phyloP scores from a whole-genome alignment of 2,797 vertebrate genomes.

The Sardinella longiceps region DNA sequence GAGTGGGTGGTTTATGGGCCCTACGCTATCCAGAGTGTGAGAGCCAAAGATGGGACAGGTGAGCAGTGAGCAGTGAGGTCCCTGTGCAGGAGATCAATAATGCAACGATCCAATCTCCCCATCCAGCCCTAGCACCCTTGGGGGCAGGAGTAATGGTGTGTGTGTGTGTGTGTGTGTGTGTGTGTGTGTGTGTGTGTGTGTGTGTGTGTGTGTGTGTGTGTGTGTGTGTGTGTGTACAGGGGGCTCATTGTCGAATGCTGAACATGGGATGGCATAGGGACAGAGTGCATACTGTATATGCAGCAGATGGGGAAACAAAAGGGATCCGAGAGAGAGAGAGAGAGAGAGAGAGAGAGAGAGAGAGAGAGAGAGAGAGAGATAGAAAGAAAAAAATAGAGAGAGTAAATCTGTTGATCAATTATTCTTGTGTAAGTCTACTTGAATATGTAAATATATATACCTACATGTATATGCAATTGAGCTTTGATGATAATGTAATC shows the following conservation, averaged over 20 bases:
- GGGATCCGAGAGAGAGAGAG: no score
- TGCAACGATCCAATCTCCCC: neutral
- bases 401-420: no score
- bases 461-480: no score
- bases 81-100: neutral
- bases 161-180: no score
- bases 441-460: constrained; percentile 46
- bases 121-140: neutral
- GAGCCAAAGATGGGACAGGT: constrained; percentile 8
- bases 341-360: neutral
- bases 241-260: neutral
- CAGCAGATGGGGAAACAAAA: neutral
- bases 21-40: neutral
- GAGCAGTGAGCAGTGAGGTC: neutral
- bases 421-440: no score
- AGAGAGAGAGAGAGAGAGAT: constrained; percentile 66
- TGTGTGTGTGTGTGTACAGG: no score
- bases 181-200: no score
- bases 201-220: no score
- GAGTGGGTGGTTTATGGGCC: neutral
- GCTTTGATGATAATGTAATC: no score
- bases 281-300: no score
- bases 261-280: constrained; percentile 23
- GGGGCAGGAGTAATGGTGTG: neutral
- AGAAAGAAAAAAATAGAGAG: constrained; percentile 49